phyloP scores from a whole-genome alignment of 37 sponge, comb jelly and placozoan species.

The Beroe ovata region DNA sequence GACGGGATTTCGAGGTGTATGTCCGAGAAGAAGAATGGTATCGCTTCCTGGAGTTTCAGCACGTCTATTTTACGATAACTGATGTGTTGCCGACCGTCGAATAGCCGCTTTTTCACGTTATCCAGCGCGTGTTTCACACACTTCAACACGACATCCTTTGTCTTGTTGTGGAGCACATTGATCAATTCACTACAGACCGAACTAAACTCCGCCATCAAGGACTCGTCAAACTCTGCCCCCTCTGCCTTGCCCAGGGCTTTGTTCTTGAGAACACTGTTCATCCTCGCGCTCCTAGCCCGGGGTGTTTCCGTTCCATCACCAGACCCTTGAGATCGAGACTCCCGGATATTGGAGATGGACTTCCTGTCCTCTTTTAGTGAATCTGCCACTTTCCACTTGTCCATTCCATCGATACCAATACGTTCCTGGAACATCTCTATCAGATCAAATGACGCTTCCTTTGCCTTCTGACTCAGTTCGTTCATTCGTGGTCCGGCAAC shows the following conservation, averaged over 20 bases:
- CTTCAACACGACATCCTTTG: slow-evolving; percentile 41
- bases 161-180: slow-evolving; percentile 63
- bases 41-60: neutral
- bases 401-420: slow-evolving; percentile 26
- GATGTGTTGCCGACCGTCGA: slow-evolving; percentile 49
- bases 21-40: slow-evolving; percentile 52
- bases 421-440: slow-evolving; percentile 16
- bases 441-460: slow-evolving; percentile 48
- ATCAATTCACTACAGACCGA: slow-evolving; percentile 22
- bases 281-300: slow-evolving; percentile 29
- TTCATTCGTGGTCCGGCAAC: slow-evolving; percentile 25
- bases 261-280: slow-evolving; percentile 38
- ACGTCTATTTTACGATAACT: slow-evolving; percentile 29
- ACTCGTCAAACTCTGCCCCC: slow-evolving; percentile 37
- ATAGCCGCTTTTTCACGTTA: slow-evolving; percentile 41
- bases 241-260: slow-evolving; percentile 27
- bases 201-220: slow-evolving; percentile 24
- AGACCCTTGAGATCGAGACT: neutral
- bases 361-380: neutral
- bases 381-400: neutral
- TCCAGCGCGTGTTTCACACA: slow-evolving; percentile 56
- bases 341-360: neutral
- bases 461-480: slow-evolving; percentile 31
- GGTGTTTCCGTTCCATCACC: neutral
- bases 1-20: slow-evolving; percentile 58